A percentile compares a stretch with the other conserved stretches of the same genome.
These are phyloP conservation scores for Ennomos erosarius DNA, from an alignment of 2,888 invertebrate genomes.

Conservation along the genomic window DNA sequence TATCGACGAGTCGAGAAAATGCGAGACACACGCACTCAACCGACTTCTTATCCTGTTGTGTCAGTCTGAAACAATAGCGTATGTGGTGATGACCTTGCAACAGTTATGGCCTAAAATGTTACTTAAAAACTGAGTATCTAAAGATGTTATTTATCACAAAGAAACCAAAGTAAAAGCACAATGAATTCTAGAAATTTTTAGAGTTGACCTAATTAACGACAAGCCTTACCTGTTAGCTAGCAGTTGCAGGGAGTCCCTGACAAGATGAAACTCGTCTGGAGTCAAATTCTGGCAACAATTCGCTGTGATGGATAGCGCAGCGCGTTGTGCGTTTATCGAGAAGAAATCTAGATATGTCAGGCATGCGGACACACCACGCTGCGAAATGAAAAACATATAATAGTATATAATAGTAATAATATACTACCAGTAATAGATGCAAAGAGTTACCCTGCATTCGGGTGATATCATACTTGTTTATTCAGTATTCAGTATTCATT, in stretches of 20 bases:
- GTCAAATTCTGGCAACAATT: slow-evolving; percentile 98
- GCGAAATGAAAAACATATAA: slow-evolving; percentile 48
- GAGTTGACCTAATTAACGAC: neutral
- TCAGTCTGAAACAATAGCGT: slow-evolving; percentile 78
- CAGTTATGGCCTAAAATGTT: neutral
- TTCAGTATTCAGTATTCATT: no score
- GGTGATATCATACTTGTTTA: no score
- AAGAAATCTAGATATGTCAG: slow-evolving; percentile 99
- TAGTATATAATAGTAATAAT: no score
- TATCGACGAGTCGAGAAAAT: slow-evolving; percentile 98
- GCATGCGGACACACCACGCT: slow-evolving; percentile 98
- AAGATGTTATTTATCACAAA: no score
- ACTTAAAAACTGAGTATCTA: no score
- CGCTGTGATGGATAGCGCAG: slow-evolving; percentile 97
- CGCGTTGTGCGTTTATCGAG: slow-evolving; percentile 98
- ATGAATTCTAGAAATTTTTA: neutral
- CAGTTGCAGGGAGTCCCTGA: slow-evolving; percentile 94
- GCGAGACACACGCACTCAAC: slow-evolving; percentile 98
- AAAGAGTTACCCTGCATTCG: no score
- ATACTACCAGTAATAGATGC: no score
- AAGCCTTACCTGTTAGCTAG: slow-evolving; percentile 87
- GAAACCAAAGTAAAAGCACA: no score
- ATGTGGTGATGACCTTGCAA: neutral
- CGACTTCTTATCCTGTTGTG: slow-evolving; percentile 98
- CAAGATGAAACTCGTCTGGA: slow-evolving; percentile 97